Base-by-base conservation (phyloP, 2,797 vertebrate genomes). In the Caiman crocodilus region DNA sequence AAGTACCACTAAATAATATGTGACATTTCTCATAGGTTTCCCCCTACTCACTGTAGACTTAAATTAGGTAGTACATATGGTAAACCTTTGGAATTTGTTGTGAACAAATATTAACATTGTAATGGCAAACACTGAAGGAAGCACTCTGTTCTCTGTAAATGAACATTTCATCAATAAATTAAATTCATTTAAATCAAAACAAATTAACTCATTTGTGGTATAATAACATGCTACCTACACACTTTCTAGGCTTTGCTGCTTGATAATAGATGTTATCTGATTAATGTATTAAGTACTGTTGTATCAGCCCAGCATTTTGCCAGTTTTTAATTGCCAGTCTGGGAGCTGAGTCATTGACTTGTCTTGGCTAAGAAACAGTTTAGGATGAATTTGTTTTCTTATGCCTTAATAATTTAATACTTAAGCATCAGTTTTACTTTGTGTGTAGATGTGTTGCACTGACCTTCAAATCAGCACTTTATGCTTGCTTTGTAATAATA, bases 251-350 rank as follows among this genome's bases (percentile, higher is more conserved):
- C 64, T 94, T 91, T 95, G 71, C 58, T 94, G 80, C 79, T 79
- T 93, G 85, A 90, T 93, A 94, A 79, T 57, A 89, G 76, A 63
- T 1, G 10, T 93, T 87, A 90, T 75, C 84, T 85, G 65, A 91
- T 94, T 94, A 94, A 92, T 94, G 89, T 84, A 93, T 94, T 30
- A 42, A 61, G 16, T 86, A 42, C 87, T 96, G 86, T 32, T 91
- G 80, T 94, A 87, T 91, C 88, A 84, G 77, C 90, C 76, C 78
- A 83, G 63, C 71, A 30, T 78, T 95, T 91, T 85, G 84, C 90
- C 79, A 94, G 26, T 90, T 94, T 65, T 80, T 95, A 95, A 95
- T 90, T 95, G 85, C 76, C 59, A 76, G 55, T 57, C 84, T 92
- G 91, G 71, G 82, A 87, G 82, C 87, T 87, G 90, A 92, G 77